Conservation (phyloP, 2,797 vertebrate species). For the Sciaenops ocellatus region DNA sequence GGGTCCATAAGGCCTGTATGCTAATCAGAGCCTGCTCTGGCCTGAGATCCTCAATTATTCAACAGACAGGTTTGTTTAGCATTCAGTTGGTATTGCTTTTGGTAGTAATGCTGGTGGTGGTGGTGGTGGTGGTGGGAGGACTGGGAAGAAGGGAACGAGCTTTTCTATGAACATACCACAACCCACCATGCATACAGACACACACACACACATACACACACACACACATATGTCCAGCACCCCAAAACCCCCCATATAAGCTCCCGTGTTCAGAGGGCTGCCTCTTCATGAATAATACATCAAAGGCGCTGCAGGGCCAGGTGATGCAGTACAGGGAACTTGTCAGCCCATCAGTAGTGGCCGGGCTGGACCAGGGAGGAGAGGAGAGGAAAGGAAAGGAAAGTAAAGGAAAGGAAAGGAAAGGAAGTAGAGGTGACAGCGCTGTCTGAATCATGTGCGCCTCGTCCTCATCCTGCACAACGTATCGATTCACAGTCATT, state of each 20-base stretch:
- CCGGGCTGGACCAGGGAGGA: slow-evolving; percentile 56
- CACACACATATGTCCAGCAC: slow-evolving; percentile 29
- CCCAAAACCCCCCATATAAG: slow-evolving; percentile 70
- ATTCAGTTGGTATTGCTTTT: slow-evolving; percentile 84
- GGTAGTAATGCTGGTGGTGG: slow-evolving; percentile 65
- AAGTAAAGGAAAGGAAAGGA: not conserved
- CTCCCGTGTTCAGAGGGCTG: slow-evolving; percentile 74
- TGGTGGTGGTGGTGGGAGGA: slow-evolving; percentile 60
- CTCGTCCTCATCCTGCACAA: slow-evolving; percentile 44
- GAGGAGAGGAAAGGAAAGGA: not conserved
- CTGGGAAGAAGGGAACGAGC: slow-evolving; percentile 65
- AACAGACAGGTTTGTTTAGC: slow-evolving; percentile 87
- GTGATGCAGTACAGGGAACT: slow-evolving; percentile 80
- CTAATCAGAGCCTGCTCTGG: slow-evolving; percentile 82
- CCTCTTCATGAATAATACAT: slow-evolving; percentile 84
- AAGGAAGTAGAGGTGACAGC: slow-evolving; percentile 4
- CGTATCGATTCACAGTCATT: slow-evolving; percentile 49
- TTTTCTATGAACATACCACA: slow-evolving; percentile 51
- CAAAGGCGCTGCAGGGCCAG: slow-evolving; percentile 81
- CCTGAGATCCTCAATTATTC: slow-evolving; percentile 86
- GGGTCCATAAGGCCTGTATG: slow-evolving; percentile 84
- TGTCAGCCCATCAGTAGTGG: slow-evolving; percentile 78
- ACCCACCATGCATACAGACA: slow-evolving; percentile 3
- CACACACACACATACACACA: slow-evolving; percentile 23
- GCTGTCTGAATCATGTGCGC: slow-evolving; percentile 38